Evolutionary conservation across 2,113 vertebrate species (phyloP), one percentile per base, ranked within the genome.

Genomic region (Nycticorax nycticorax): DNA sequence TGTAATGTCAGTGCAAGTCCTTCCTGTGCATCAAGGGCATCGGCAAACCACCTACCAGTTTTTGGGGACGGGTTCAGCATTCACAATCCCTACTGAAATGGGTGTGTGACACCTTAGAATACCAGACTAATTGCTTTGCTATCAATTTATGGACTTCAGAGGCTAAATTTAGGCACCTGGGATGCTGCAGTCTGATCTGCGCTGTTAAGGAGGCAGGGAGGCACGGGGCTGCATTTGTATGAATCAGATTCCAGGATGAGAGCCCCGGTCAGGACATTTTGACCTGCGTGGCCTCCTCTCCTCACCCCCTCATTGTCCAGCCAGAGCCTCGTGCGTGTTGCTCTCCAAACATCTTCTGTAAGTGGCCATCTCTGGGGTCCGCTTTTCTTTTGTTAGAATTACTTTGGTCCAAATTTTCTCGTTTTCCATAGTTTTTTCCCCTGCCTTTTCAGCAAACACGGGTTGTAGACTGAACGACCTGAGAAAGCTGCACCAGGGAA

Each of bases 251-350:
- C 56, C 59, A 81, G 73, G 24, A 52, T 39, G 43, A 64, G 33
- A 71, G 76, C 39, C 56, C 32, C 2, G 1, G 16, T 23, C 0
- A 2, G 39, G 71, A 43, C 14, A 21, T 87, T 81, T 57, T 74
- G 79, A 77, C 41, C 23, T 62, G 11, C 3, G 1, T 48, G 55
- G 37, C 17, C 45, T 88, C 47, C 47, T 35, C 43, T 85, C 24
- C 60, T 88, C 23, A 32, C 16, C 41, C 35, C 3, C 6, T 80
- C 22, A 22, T 33, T 3, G 1, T 41, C 64, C 33, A 63, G 4
- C 32, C 59, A 41, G 15, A 66, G 26, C 55, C 47, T 73, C 0
- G 0, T 23, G 43, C 0, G 0, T 62, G 8, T 9, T 67, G 27
- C 7, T 80, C 47, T 94, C 48, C 32, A 60, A 66, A 48, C 10